Conservation (phyloP, 2,113 vertebrate genomes). For the Drymodes brunneopygia region DNA sequence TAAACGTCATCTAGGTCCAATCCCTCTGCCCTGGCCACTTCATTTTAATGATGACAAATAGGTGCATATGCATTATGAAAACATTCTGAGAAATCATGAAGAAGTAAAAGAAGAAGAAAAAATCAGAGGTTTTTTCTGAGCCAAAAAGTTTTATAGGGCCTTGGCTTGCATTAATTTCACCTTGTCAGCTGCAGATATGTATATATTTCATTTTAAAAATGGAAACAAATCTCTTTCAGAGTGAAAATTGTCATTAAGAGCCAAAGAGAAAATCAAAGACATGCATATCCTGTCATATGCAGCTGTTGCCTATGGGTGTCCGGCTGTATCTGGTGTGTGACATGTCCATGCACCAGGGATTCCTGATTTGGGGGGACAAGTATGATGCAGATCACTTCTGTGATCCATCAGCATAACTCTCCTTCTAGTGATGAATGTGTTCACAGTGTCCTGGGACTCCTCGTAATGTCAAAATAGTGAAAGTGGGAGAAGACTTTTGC, state of each 20-base stretch:
- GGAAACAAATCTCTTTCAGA: not conserved
- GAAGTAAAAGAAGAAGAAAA: not conserved
- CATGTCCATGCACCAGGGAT: fast-evolving
- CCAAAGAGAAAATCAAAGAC: not conserved
- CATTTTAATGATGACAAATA: not conserved
- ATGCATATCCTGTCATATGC: fast-evolving
- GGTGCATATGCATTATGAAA: not conserved
- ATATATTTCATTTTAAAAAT: not conserved
- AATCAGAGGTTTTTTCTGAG: not conserved
- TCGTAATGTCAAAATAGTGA: not conserved
- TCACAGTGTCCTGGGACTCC: not conserved
- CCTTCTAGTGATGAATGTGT: not conserved
- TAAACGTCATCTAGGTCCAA: not conserved
- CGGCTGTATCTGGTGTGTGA: not conserved
- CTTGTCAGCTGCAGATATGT: not conserved
- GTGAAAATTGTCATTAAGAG: not conserved
- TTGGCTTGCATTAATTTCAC: not conserved
- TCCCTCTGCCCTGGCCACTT: not conserved
- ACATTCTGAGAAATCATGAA: not conserved
- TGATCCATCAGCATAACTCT: fast-evolving
- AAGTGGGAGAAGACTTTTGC: not conserved
- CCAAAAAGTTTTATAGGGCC: fast-evolving
- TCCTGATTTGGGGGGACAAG: not conserved
- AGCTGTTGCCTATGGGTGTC: not conserved
- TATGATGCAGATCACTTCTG: not conserved